Base-by-base conservation (phyloP, 2,888 invertebrate genomes). In the Aethes cnicana region DNA sequence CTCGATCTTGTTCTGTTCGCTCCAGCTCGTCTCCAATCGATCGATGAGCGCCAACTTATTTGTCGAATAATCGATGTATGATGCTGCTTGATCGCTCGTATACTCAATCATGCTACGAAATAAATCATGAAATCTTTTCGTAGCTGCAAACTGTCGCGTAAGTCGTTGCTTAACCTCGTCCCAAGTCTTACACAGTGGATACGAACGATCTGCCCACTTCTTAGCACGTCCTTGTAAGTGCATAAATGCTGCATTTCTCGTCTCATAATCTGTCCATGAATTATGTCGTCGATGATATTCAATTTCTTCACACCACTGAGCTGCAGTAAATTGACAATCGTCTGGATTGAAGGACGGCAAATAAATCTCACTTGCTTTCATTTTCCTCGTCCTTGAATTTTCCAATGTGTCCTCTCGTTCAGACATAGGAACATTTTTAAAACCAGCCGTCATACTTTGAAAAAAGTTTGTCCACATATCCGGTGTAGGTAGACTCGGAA, bases 301-400 rank as follows among this genome's bases (percentile, higher is more conserved):
- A 8, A 59, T 46, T 32, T 59, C 57, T 6, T 59, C 56, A 33
- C 57, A 59, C 57, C 59, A 59, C 23, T 59, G 57, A 1, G 33
- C 47, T n/a, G 47, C 53, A 6, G 57, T 57, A 18, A 56, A 56
- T 25, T 58, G 26, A 49, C 58, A 50, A 11, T 56, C 53, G 33
- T 60, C 58, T 14, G 55, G 58, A 30, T 57, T 56, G 46, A 59
- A 57, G 3, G 56, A 12, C 6, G 59, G 55, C 41, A 55, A 3
- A 35, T 50, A 55, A 42, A 55, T 14, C 2, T 50, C 55, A 14
- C 36, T 41, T 1, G 11, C 12, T 18, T 36, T 35, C 21, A 39
- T 14, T 39, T 39, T 39, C 8, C 8, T 39, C n/a, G n/a, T n/a
- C n/a, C n/a, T n/a, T n/a, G n/a, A n/a, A n/a, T n/a, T n/a, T n/a